Evolutionary conservation across 1,140 invertebrate genomes (phyloP).

Genomic region (Tigriopus japonicus): DNA sequence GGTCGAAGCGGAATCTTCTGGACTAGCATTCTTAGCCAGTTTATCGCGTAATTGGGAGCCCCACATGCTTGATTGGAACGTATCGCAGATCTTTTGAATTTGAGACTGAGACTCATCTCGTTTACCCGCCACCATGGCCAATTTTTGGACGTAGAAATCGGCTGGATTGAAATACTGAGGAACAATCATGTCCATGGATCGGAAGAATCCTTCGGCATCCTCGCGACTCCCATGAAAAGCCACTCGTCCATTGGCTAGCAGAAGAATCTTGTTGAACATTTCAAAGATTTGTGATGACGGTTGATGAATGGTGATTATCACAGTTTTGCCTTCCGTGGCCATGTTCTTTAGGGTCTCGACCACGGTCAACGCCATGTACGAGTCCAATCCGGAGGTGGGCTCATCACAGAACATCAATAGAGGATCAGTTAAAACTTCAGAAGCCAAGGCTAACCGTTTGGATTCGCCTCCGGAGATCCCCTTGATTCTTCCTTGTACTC

Average conservation of each 20-base stretch:
- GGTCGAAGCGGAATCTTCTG: background rate
- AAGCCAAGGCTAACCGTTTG: slow-evolving; percentile 81
- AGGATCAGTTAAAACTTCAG: slow-evolving; percentile 82
- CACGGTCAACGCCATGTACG: slow-evolving; percentile 76
- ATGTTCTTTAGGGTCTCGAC: slow-evolving; percentile 48
- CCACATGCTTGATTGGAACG: slow-evolving; percentile 31
- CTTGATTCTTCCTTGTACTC: slow-evolving; percentile 56
- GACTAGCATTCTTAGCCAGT: slow-evolving; percentile 6
- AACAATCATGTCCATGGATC: slow-evolving; percentile 30
- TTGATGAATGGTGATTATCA: slow-evolving; percentile 87
- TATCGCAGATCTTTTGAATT: background rate
- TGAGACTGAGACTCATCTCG: slow-evolving; percentile 37
- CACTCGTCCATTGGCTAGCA: slow-evolving; percentile 78
- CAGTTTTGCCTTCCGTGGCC: slow-evolving; percentile 51
- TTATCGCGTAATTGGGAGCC: slow-evolving; percentile 24
- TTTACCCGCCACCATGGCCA: slow-evolving; percentile 64
- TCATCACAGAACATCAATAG: slow-evolving; percentile 92
- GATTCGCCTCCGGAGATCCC: slow-evolving; percentile 89
- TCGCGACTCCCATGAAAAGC: slow-evolving; percentile 66
- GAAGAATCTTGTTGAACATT: slow-evolving; percentile 71
- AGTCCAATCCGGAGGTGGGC: slow-evolving; percentile 80
- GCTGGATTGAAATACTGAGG: slow-evolving; percentile 77
- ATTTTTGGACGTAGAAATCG: slow-evolving; percentile 73
- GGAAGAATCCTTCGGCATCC: slow-evolving; percentile 61
- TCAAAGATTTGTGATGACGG: slow-evolving; percentile 69